phyloP scores from a whole-genome alignment of 2,113 vertebrate species.

The Amphilophus citrinellus region DNA sequence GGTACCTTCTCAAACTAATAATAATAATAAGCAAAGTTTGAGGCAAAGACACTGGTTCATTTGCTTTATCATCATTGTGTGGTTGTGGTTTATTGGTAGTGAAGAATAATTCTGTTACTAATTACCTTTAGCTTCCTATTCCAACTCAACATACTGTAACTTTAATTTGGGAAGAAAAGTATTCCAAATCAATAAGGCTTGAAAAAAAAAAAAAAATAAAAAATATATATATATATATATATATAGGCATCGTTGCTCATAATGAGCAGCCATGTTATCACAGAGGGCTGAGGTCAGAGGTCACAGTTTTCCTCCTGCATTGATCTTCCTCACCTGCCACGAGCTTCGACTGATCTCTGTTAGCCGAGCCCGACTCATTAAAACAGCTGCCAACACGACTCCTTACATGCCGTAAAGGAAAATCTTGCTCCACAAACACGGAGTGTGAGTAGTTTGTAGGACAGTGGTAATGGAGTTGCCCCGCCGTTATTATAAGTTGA shows the following conservation, averaged over 20 bases:
- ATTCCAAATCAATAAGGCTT: not conserved
- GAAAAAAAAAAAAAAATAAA: not conserved
- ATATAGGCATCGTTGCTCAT: not conserved
- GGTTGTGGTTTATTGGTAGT: not conserved
- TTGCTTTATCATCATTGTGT: not conserved
- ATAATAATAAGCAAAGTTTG: not conserved
- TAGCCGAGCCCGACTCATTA: not conserved
- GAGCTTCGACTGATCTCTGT: not conserved
- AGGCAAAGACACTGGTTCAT: fast-evolving
- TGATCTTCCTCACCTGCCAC: not conserved
- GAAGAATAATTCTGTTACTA: not conserved
- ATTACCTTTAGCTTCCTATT: not conserved
- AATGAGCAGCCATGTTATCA: not conserved
- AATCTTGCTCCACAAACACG: not conserved
- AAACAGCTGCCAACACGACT: not conserved
- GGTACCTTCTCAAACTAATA: not conserved
- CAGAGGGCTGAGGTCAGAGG: conserved; percentile 18
- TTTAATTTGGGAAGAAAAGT: not conserved
- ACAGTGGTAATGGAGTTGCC: conserved; percentile 5
- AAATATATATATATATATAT: no score
- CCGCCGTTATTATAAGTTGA: not conserved
- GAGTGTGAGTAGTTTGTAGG: not conserved
- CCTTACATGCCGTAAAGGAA: not conserved
- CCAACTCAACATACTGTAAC: not conserved
- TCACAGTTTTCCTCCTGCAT: conserved; percentile 1